These are phyloP conservation scores for Panagrolaimus sp. DNA, from an alignment of 1,140 invertebrate genomes.

Conservation along the genomic window DNA sequence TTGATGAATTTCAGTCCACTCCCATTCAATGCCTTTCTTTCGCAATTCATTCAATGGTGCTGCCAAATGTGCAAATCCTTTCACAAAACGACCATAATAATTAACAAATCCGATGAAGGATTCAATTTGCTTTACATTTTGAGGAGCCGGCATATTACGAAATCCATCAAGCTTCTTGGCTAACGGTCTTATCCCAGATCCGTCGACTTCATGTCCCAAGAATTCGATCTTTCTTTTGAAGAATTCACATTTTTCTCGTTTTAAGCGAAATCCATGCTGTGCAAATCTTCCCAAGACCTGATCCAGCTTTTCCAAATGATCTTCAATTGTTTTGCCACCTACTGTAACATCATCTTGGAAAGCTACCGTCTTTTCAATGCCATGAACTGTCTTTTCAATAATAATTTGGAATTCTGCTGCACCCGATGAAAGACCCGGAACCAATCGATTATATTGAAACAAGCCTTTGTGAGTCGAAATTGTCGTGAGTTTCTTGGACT, in stretches of 20 bases:
- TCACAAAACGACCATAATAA: neutral
- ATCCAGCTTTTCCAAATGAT: neutral
- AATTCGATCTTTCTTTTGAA: neutral
- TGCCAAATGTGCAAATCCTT: neutral
- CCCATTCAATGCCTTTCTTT: slow-evolving; percentile 24
- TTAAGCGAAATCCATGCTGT: neutral
- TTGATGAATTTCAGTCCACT: neutral
- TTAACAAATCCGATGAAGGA: neutral
- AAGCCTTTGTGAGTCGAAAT: slow-evolving; percentile 44
- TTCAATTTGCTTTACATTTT: neutral
- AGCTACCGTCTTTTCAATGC: slow-evolving; percentile 42
- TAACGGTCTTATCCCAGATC: neutral
- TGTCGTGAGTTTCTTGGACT: slow-evolving; percentile 33
- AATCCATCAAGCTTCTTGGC: neutral
- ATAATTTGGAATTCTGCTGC: slow-evolving; percentile 63
- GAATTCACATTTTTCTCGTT: neutral
- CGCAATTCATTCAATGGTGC: slow-evolving; percentile 28
- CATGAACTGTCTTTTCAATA: slow-evolving; percentile 60
- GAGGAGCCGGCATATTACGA: neutral
- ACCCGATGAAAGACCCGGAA: slow-evolving; percentile 63
- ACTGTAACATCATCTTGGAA: slow-evolving; percentile 42
- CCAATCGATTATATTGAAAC: slow-evolving; percentile 50
- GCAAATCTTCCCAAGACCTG: neutral
- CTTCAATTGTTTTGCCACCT: neutral
- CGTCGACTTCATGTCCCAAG: neutral